Evolutionary conservation across 2,113 vertebrate genomes (phyloP).

Genomic region (Larimichthys crocea): DNA sequence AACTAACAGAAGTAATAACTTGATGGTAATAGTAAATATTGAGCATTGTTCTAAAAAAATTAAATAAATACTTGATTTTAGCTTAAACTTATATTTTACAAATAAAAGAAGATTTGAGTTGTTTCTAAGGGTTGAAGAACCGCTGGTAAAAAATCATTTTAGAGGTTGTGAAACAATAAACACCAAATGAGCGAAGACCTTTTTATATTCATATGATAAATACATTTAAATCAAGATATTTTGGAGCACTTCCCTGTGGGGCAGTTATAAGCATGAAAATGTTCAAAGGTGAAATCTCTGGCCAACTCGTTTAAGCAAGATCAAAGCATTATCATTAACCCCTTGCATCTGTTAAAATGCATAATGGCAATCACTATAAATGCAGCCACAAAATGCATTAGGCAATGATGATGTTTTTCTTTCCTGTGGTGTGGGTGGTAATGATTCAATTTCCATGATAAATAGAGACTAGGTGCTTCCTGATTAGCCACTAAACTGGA

Average conservation of each 20-base stretch:
- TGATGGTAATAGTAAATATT: background rate
- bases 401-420: constrained; percentile 81
- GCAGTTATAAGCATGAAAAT: constrained; percentile 14
- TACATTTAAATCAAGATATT: background rate
- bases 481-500: constrained; percentile 78
- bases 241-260: constrained; percentile 23
- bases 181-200: too few relatives aligned
- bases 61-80: background rate
- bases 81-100: background rate
- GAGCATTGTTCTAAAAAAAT: too few relatives aligned
- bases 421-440: constrained; percentile 86
- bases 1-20: background rate
- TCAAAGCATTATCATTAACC: constrained; percentile 79
- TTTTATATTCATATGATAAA: background rate
- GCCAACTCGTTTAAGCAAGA: constrained; percentile 58
- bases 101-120: background rate
- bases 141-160: background rate
- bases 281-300: constrained; percentile 49
- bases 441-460: constrained; percentile 84
- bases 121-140: background rate
- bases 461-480: constrained; percentile 80
- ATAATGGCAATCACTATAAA: constrained; percentile 64
- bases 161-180: background rate
- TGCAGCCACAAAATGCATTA: constrained; percentile 74
- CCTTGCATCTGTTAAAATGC: constrained; percentile 65